Percentiles rank a stretch among this genome's conserved stretches.
Evolutionary conservation across 2,113 vertebrate genomes (phyloP).

Genomic region (Orientallactaga bullata): DNA sequence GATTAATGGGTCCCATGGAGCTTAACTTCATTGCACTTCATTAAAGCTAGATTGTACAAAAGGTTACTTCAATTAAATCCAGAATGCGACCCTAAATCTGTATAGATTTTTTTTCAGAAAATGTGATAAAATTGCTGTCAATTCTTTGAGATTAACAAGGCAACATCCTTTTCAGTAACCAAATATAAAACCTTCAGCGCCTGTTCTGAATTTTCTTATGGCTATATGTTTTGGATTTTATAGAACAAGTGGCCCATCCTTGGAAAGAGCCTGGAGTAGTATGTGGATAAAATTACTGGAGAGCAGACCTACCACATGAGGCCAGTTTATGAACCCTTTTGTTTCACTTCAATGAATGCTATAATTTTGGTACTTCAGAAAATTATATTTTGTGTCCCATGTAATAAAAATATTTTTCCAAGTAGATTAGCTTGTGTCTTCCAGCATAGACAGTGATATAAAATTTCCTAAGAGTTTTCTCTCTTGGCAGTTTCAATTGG

Average conservation of each 20-base stretch:
- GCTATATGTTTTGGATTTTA: constrained; percentile 81
- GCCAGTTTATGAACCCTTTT: constrained; percentile 56
- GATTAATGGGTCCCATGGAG: constrained; percentile 90
- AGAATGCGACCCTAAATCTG: constrained; percentile 88
- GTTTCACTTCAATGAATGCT: constrained; percentile 3
- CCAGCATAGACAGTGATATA: neutral
- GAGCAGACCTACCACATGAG: constrained; percentile 47
- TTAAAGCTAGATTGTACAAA: constrained; percentile 91
- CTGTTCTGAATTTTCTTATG: constrained; percentile 78
- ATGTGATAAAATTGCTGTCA: constrained; percentile 87
- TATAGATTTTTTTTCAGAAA: constrained; percentile 86
- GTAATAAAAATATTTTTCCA: constrained; percentile 48
- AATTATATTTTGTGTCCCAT: constrained; percentile 23
- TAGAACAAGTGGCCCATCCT: constrained; percentile 80
- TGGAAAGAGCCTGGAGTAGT: constrained; percentile 65
- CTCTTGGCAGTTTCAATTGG: neutral
- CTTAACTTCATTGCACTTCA: constrained; percentile 93
- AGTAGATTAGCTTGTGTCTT: constrained; percentile 51
- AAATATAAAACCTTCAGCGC: constrained; percentile 73
- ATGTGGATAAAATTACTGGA: constrained; percentile 71
- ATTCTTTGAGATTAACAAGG: constrained; percentile 88
- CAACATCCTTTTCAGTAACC: constrained; percentile 81
- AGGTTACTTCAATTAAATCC: constrained; percentile 92
- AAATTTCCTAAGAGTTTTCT: constrained; percentile 47
- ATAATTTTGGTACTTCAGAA: neutral